phyloP scores from a whole-genome alignment of 2,797 vertebrate genomes.

The Peromyscus eremicus region DNA sequence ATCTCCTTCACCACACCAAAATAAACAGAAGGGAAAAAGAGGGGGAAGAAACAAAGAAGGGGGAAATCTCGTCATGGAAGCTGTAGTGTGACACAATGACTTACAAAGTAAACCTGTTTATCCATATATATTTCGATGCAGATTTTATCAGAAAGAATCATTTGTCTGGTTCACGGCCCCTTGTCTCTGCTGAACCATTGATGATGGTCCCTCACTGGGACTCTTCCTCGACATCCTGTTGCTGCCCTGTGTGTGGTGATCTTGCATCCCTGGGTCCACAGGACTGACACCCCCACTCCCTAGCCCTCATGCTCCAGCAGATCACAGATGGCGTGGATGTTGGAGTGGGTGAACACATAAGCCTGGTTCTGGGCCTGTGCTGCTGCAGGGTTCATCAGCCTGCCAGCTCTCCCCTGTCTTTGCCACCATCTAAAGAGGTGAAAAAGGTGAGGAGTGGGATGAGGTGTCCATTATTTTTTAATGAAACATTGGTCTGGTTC shows the following conservation, averaged over 20 bases:
- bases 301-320: background rate
- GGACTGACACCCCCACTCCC: background rate
- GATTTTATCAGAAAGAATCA: background rate
- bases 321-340: background rate
- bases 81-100: background rate
- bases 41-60: background rate
- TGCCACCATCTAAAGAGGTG: background rate
- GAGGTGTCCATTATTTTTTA: background rate
- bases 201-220: background rate
- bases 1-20: background rate
- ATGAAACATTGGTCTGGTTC: background rate
- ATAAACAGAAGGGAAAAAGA: background rate
- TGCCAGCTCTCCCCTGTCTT: background rate
- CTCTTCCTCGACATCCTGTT: background rate
- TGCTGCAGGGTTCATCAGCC: background rate
- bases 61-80: background rate
- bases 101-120: background rate
- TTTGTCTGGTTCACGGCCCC: background rate
- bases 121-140: background rate
- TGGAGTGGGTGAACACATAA: background rate
- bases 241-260: background rate
- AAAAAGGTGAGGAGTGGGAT: background rate
- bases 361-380: background rate
- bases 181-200: background rate
- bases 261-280: background rate